phyloP scores from a whole-genome alignment of 1,140 invertebrate species.

The Tigriopus japonicus region DNA sequence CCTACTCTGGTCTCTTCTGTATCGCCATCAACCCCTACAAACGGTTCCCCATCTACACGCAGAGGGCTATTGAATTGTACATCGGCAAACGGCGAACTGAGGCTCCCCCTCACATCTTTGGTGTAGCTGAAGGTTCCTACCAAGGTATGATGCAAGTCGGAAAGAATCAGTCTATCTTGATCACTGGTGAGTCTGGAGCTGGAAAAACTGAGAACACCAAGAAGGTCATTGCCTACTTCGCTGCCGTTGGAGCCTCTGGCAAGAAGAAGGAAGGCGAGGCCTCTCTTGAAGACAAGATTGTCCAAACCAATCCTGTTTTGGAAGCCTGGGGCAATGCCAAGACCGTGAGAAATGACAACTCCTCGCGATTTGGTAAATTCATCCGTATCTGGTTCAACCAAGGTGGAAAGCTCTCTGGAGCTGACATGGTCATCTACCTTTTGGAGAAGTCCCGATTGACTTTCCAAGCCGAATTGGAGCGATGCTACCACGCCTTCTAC shows the following conservation, averaged over 20 bases:
- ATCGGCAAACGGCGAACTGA: constrained; percentile 97
- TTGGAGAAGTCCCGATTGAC: constrained; percentile 68
- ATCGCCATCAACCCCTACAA: constrained; percentile 32
- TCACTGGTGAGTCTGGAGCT: constrained; percentile 88
- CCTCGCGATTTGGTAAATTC: constrained; percentile 59
- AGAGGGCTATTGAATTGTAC: constrained; percentile 87
- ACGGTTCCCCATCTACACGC: constrained; percentile 96
- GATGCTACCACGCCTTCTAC: constrained; percentile 99
- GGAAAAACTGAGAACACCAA: constrained; percentile 99
- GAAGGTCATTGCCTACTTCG: constrained; percentile 98
- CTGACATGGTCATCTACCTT: constrained; percentile 36
- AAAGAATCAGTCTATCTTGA: constrained; percentile 17
- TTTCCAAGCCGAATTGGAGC: constrained; percentile 89
- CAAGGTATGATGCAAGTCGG: constrained; percentile 62
- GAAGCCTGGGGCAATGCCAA: constrained; percentile 99
- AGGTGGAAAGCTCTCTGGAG: constrained; percentile 34
- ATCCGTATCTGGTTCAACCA: constrained; percentile 43
- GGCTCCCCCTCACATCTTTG: constrained; percentile 98
- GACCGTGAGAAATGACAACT: constrained; percentile 99
- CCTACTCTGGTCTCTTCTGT: constrained; percentile 24
- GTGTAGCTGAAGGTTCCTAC: constrained; percentile 98
- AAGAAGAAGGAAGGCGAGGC: constrained; percentile 43
- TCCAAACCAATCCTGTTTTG: constrained; percentile 96
- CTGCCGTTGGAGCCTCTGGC: constrained; percentile 25
- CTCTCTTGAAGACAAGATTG: constrained; percentile 92